A percentile compares a stretch with the other conserved stretches of the same genome.
These are phyloP conservation scores for Ptychobarbus kaznakovi DNA, from an alignment of 2,797 vertebrate genomes.

Conservation along the genomic window DNA sequence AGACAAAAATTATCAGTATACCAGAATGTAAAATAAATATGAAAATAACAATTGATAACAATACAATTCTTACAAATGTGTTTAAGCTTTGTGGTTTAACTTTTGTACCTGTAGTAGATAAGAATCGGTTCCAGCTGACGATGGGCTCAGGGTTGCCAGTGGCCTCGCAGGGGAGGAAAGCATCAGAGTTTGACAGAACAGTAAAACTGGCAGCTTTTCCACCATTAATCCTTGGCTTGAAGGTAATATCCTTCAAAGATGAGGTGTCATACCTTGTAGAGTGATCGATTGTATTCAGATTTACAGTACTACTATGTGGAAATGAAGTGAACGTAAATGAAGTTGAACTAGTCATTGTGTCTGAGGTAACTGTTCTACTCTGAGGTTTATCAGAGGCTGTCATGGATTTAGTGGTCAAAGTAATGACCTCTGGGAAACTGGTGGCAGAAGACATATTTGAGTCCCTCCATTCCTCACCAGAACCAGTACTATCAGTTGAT, in stretches of 20 bases:
- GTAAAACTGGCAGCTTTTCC: slow-evolving; percentile 91
- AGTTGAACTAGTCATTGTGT: slow-evolving; percentile 45
- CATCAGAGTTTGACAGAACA: slow-evolving; percentile 85
- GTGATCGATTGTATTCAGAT: slow-evolving; percentile 58
- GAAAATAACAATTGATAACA: not conserved
- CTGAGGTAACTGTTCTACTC: slow-evolving; percentile 33
- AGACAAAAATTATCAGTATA: not conserved
- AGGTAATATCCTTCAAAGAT: slow-evolving; percentile 64
- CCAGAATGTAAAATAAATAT: not conserved
- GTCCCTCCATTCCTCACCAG: not conserved
- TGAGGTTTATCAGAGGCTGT: not conserved
- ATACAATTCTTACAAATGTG: not conserved
- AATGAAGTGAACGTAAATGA: slow-evolving; percentile 23
- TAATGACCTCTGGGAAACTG: not conserved
- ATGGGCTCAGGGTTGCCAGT: slow-evolving; percentile 83
- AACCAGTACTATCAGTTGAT: not conserved
- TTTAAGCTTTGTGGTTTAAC: not conserved
- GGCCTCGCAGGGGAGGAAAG: slow-evolving; percentile 89
- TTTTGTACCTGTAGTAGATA: slow-evolving; percentile 76
- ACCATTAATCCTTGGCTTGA: slow-evolving; percentile 87
- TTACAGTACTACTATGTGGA: slow-evolving; percentile 43
- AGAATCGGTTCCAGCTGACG: slow-evolving; percentile 87
- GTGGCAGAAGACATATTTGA: not conserved
- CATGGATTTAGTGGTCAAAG: not conserved
- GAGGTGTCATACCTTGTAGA: slow-evolving; percentile 56